Evolutionary conservation across 2,113 vertebrate species (phyloP), one percentile per base, ranked within the genome.

Genomic region (Excalfactoria chinensis): DNA sequence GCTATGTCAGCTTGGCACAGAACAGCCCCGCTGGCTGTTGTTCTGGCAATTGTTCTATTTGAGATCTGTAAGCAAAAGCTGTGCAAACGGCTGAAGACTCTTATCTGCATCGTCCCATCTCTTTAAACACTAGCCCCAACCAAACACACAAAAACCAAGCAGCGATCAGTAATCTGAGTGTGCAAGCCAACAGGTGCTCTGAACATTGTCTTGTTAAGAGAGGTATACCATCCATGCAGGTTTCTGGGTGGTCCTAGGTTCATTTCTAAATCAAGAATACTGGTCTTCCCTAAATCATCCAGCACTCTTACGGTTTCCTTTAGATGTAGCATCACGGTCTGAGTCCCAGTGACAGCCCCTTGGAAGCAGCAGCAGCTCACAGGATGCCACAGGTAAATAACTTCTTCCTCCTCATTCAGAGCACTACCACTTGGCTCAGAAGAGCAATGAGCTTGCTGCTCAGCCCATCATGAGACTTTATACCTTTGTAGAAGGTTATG

Each of bases 381-480:
- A 10, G 34, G n/a, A 11, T 25, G 32, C 37, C 26, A 43, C 58
- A 44, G 0, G 2, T 4, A 16, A 49, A 40, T 26, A 59, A 30
- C 26, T 0, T 1, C 18, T 23, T 34, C 21, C 22, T 62, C 85
- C 46, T 62, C 7, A 3, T 62, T 60, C 64, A 77, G 46, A 21
- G 15, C 1, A 0, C n/a, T 35, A 55, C 3, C 56, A 26, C 43
- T 23, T 40, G 58, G 13, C 34, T 59, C 14, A 41, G 60, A 48
- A 32, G 53, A 76, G 53, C n/a, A 60, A 70, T 21, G 26, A 41
- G 32, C 22, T 43, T 48, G 16, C 18, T 41, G 22, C 28, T 43
- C 67, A 56, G 43, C 15, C 37, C 5, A 0, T 51, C 32, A 19
- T 0, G 1, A 15, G n/a, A 32, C 67, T 59, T 88, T 72, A 53